Percentiles rank a stretch among this genome's conserved stretches.
phyloP scores from a whole-genome alignment of 2,113 vertebrate genomes.

The Onychostruthus taczanowskii region DNA sequence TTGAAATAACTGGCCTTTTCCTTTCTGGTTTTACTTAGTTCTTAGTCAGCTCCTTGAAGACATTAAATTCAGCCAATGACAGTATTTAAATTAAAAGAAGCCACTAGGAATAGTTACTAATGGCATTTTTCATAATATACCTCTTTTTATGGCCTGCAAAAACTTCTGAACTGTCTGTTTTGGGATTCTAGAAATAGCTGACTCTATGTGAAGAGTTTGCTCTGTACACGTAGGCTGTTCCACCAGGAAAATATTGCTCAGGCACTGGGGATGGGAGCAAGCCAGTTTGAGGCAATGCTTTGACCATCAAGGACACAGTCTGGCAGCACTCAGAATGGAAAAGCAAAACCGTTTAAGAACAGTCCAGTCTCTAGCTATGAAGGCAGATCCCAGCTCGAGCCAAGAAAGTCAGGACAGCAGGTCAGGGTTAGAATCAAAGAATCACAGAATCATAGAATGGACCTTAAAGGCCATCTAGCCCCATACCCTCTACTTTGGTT shows the following conservation, averaged over 20 bases:
- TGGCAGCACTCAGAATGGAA: background rate
- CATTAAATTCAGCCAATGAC: background rate
- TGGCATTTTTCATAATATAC: background rate
- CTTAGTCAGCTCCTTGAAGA: background rate
- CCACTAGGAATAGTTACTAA: background rate
- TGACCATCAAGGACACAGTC: background rate
- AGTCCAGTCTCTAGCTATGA: background rate
- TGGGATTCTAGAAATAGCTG: background rate
- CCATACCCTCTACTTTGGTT: background rate
- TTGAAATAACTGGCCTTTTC: background rate
- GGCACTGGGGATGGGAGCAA: background rate
- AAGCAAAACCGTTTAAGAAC: background rate
- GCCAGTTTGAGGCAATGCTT: rapidly evolving
- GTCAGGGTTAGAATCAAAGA: background rate
- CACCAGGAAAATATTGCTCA: background rate
- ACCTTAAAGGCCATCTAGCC: background rate
- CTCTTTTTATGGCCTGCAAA: background rate
- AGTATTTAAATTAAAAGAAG: background rate
- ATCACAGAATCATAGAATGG: background rate
- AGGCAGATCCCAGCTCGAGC: background rate
- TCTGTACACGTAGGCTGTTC: background rate
- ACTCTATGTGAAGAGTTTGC: rapidly evolving
- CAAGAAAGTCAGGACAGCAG: background rate
- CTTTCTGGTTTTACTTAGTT: background rate
- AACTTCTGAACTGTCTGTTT: background rate